Evolutionary conservation across 2,797 vertebrate species (phyloP), one percentile per base, ranked within the genome.

Genomic region (Cheirogaleus major): DNA sequence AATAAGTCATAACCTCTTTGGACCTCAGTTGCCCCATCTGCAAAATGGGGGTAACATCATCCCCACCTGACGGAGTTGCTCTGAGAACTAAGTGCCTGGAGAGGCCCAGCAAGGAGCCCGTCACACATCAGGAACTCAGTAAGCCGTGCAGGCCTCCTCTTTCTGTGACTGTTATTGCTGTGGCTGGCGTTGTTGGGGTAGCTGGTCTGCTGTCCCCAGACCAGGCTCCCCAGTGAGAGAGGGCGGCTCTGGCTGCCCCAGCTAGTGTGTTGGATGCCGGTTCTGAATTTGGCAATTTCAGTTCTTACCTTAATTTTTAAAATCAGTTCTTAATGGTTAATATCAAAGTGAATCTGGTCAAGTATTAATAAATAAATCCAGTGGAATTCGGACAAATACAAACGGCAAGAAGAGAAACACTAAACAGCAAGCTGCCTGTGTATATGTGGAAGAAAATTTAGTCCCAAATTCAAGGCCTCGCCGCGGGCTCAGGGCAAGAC

Each of bases 231-330:
- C 67, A 27, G 25, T 20, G 43, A 41, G 7, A 22, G 35, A n/a
- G 61, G 70, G 17, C 11, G 25, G 30, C 73, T 45, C 81, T 15
- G 30, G 35, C 63, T 22, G 20, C 43, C 32, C 30, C 15, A 41
- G 55, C 3, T 25, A 6, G 17, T 9, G n/a, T 61, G n/a, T 35
- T 2, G 14, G 35, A 41, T 41, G 83, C 13, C 55, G 80, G 48
- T 52, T 72, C 20, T 63, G 84, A 80, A 63, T 17, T 35, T n/a
- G 15, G 35, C 50, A 61, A 83, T 50, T 84, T 48, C 57, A 57
- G 32, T 30, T 91, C 69, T 95, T 63, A 23, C 45, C 72, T 91
- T 45, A 63, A 70, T 43, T 85, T 61, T 43, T 41, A 59, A 70
- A 86, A 69, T 43, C 45, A 32, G 1, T 45, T 72, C 59, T 63